phyloP scores from a whole-genome alignment of 2,888 invertebrate species.

The Gisinianus flammeolus region DNA sequence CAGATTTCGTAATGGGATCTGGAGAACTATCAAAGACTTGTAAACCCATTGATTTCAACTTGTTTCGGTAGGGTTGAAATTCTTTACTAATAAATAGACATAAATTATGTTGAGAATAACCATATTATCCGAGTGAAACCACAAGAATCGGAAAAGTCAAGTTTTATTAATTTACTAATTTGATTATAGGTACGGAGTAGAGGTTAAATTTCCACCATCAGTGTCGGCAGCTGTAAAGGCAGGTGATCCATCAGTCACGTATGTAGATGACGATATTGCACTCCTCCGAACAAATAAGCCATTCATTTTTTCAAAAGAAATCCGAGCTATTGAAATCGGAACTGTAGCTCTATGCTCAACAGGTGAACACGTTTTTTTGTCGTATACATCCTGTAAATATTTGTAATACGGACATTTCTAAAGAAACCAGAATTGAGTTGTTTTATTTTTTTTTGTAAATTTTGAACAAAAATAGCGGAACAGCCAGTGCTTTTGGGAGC shows the following conservation, averaged over 20 bases:
- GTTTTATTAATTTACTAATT: too few relatives aligned
- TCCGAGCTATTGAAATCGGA: neutral
- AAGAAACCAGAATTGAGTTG: too few relatives aligned
- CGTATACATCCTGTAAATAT: too few relatives aligned
- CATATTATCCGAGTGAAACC: too few relatives aligned
- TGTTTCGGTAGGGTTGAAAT: neutral
- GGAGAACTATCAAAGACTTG: neutral
- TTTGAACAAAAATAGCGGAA: neutral
- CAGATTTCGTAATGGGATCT: neutral
- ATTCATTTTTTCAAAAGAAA: neutral
- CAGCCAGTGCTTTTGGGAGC: neutral
- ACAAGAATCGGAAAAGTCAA: too few relatives aligned
- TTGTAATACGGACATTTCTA: too few relatives aligned
- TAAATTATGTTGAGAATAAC: too few relatives aligned
- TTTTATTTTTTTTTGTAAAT: too few relatives aligned
- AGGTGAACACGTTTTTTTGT: too few relatives aligned
- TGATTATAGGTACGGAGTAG: neutral
- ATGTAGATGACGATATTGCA: neutral
- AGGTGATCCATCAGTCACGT: neutral
- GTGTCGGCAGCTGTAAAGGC: neutral
- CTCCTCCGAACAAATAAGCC: conserved; percentile 11
- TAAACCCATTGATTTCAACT: neutral
- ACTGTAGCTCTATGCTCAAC: neutral
- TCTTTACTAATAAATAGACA: too few relatives aligned
- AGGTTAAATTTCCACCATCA: neutral